Evolutionary conservation across 2,797 vertebrate genomes (phyloP).

Genomic region (Anas georgica): DNA sequence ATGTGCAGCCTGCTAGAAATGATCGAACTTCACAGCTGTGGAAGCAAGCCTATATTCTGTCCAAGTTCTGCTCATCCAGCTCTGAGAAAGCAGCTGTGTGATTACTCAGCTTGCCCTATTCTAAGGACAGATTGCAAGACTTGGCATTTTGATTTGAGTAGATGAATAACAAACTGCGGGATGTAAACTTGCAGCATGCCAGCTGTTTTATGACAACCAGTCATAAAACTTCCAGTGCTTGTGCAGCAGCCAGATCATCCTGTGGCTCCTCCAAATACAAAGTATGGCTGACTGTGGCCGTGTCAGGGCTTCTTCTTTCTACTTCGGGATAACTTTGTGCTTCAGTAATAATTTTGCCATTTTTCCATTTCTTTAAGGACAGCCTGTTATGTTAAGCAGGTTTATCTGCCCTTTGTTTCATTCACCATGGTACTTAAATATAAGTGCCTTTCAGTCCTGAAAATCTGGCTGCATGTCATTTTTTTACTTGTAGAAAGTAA

Average conservation of each 20-base stretch:
- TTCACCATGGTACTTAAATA: not conserved
- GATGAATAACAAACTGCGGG: conserved; percentile 4
- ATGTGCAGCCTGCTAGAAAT: conserved; percentile 19
- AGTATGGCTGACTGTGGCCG: not conserved
- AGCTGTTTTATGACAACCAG: not conserved
- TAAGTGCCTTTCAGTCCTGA: not conserved
- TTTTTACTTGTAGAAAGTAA: too few relatives aligned
- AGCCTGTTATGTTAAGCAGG: not conserved
- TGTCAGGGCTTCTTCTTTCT: not conserved
- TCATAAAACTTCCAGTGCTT: not conserved
- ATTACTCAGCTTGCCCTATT: conserved; percentile 35
- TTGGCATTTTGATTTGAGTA: conserved; percentile 26
- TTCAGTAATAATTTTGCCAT: not conserved
- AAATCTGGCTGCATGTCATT: not conserved
- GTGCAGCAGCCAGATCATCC: not conserved
- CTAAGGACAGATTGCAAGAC: not conserved
- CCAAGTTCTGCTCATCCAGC: conserved; percentile 1
- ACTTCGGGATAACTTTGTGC: not conserved
- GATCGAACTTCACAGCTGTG: conserved; percentile 30
- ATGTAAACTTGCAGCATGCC: not conserved
- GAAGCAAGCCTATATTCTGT: conserved; percentile 4
- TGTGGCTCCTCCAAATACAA: not conserved
- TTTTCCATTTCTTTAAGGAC: not conserved
- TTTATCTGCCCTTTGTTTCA: not conserved
- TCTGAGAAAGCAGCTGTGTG: conserved; percentile 52